Base-by-base conservation (phyloP, 2,797 vertebrate genomes). In the Nannoperca australis region DNA sequence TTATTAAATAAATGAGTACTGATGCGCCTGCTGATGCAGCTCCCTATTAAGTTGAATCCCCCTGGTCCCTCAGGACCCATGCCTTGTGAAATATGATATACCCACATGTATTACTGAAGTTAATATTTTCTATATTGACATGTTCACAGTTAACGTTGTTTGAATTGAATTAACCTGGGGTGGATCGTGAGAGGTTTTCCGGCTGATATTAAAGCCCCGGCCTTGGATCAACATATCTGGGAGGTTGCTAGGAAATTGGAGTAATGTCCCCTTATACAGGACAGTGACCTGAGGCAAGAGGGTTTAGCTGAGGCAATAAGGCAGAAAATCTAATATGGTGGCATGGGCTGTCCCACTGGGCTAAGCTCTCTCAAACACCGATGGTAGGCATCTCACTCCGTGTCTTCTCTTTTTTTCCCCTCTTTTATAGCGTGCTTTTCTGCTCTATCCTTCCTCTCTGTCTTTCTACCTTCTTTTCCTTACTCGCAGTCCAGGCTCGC, bases 321-420 rank as follows among this genome's bases (percentile, higher is more conserved):
- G 83, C 78, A 84, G 86, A 86, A 91, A 93, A 92, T 92, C 87
- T 92, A 93, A 94, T 92, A 92, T 85, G 88, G 87, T 90, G 85
- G 84, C 83, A 73, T 32, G 58, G 79, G 71, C 78, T 71, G 77
- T 92, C 90, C 91, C 92, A 88, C 72, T 63, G 88, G 90, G 89
- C 79, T 55, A 17, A 78, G 62, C 70, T 79, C 61, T 70, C 70
- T 59, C 85, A 88, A 87, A 89, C 79, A 69, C 71, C 49, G 15
- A 67, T 20, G 12, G 81, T 74, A 74, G 73, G 66, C 55, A 4
- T 68, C 79, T 84, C 45, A 87, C 40, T 81, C 36, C 66, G 42
- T 70, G 36, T 64, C 53, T 42, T 30, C 55, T 78, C 30, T 54
- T 75, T 38, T 62, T 51, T 20, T 27, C 24, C 47, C 3, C 47